Base-by-base conservation (phyloP, 1,140 invertebrate genomes). In the Anastrepha obliqua region DNA sequence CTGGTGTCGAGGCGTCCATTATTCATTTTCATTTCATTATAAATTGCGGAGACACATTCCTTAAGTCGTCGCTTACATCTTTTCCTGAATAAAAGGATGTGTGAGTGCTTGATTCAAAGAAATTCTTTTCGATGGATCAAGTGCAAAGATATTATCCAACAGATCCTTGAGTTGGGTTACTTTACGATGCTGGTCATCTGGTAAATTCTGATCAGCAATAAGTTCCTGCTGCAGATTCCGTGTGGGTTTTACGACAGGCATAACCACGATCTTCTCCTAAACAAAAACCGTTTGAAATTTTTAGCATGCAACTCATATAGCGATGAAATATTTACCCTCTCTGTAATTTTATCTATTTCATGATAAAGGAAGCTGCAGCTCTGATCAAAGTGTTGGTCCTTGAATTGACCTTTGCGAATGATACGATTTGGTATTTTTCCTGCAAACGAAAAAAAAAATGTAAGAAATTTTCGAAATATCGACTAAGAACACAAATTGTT, bases 331-430 rank as follows among this genome's bases (percentile, higher is more conserved):
- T 97, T 97, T 95, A 99, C 99, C 95, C 98, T 96, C 94, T 99
- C 98, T 1, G 99, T 99, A 86, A 99, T 97, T 95, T 98, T 99
- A 93, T 99, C 99, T 88, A 99, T 96, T 94, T 99, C 99, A 91
- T 98, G 97, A 93, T 98, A 99, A 20, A 99, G 94, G 93, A 99
- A 99, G 95, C 99, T 99, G 94, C 97, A 99, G 93, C 98, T 98
- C 3, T 94, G 93, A 94, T 99, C 99, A 94, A 99, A 99, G 94
- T 99, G 99, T 91, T 98, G 97, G 89, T 99, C 98, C 93, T 96
- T 98, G 92, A 99, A 99, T 81, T 96, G 95, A 42, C 98, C 98
- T 93, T 99, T 99, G 88, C 98, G 95, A 88, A 99, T 97, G 39
- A 99, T 94, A 93, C 99, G 99, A 94, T 99, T 99, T 0, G 99